These are phyloP conservation scores for Acheta domesticus DNA, from an alignment of 2,888 invertebrate genomes.

Conservation along the genomic window DNA sequence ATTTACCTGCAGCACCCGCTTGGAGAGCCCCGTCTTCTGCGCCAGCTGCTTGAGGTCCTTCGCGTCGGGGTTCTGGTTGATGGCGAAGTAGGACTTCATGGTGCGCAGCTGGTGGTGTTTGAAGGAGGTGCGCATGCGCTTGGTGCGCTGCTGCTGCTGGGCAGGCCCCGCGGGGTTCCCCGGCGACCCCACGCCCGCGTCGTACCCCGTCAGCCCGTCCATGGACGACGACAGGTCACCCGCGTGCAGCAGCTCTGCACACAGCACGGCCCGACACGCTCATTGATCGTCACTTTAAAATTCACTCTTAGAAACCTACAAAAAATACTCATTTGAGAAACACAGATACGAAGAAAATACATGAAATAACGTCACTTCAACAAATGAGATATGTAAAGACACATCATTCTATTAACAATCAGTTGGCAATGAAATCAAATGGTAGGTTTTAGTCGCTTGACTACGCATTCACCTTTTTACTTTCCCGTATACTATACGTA, in stretches of 20 bases:
- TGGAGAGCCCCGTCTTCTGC: constrained; percentile 96
- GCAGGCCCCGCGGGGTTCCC: constrained; percentile 42
- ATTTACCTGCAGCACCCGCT: constrained; percentile 91
- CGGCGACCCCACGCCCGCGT: constrained; percentile 41
- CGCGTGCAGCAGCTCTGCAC: constrained; percentile 69
- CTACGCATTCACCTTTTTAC: too few relatives aligned
- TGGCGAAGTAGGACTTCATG: constrained; percentile 98
- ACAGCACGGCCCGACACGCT: background rate
- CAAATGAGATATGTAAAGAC: too few relatives aligned
- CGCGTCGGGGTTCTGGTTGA: constrained; percentile 99
- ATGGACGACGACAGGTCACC: constrained; percentile 47
- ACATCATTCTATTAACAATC: too few relatives aligned
- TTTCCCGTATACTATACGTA: too few relatives aligned
- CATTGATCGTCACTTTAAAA: background rate
- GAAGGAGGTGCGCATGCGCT: constrained; percentile 98
- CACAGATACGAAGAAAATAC: too few relatives aligned
- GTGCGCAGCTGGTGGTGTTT: constrained; percentile 98
- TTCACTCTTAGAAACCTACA: too few relatives aligned
- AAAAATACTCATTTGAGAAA: too few relatives aligned
- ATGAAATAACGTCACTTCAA: too few relatives aligned
- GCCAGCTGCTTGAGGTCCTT: constrained; percentile 98
- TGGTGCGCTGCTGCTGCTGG: constrained; percentile 67
- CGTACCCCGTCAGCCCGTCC: constrained; percentile 69
- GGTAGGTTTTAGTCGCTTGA: too few relatives aligned
- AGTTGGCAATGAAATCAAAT: too few relatives aligned